phyloP scores from a whole-genome alignment of 2,888 invertebrate species.

The Dioctria linearis region DNA sequence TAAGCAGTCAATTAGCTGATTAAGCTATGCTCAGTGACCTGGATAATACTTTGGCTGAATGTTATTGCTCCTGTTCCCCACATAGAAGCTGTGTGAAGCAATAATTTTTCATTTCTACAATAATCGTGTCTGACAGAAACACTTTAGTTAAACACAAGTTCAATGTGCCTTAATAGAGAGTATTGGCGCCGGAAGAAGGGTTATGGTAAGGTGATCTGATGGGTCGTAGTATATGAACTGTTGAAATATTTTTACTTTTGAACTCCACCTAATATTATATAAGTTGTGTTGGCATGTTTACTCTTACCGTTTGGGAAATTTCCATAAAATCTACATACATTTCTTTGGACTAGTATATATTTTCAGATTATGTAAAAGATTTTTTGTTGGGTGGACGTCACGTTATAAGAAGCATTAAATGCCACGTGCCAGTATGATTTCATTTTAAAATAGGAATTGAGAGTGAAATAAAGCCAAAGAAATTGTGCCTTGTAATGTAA shows the following conservation, averaged over 20 bases:
- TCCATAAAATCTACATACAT: slow-evolving; percentile 15
- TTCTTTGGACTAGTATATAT: slow-evolving; percentile 6
- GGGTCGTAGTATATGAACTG: background rate
- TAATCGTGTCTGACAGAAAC: background rate
- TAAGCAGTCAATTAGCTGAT: slow-evolving; percentile 60
- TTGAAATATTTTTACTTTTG: slow-evolving; percentile 19
- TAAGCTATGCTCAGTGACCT: slow-evolving; percentile 20
- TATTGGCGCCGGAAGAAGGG: slow-evolving; percentile 7
- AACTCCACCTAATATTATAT: background rate
- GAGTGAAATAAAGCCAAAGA: too few relatives aligned
- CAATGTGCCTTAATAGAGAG: slow-evolving; percentile 9
- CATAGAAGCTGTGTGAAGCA: too few relatives aligned
- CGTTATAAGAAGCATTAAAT: slow-evolving; percentile 2
- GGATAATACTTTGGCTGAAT: slow-evolving; percentile 5
- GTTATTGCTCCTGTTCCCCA: background rate
- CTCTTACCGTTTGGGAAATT: slow-evolving; percentile 12
- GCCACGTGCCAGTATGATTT: background rate
- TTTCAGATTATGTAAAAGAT: too few relatives aligned
- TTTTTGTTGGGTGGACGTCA: background rate
- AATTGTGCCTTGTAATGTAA: too few relatives aligned
- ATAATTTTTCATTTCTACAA: background rate
- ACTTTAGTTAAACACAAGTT: slow-evolving; percentile 3
- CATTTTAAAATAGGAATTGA: too few relatives aligned
- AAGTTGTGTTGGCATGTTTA: background rate
- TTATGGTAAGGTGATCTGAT: too few relatives aligned